Base-by-base conservation (phyloP, 2,888 invertebrate genomes). In the Lucinisca nassula region DNA sequence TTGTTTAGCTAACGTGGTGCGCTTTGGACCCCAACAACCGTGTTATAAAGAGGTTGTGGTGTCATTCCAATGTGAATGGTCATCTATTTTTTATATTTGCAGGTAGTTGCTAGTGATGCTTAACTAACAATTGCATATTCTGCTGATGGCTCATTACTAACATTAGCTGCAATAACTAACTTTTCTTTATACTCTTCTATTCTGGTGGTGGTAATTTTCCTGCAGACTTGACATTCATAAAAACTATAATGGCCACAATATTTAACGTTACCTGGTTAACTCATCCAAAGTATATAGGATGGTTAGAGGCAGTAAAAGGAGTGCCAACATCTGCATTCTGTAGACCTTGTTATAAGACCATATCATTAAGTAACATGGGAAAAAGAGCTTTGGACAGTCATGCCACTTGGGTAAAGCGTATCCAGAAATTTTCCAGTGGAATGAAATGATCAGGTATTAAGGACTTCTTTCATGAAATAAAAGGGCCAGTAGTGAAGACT, bases 241-340 rank as follows among this genome's bases (percentile, higher is more conserved):
- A 35, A 24, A 35, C 1, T 10, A 67, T 4, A 67, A 67, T 67
- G 67, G 32, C 67, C 32, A 67, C 32, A 67, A 35, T 35, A 67
- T 67, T 67, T 35, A 67, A 67, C 17, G 67, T 67, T 17, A 67
- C 67, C 4, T 67, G 32, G 67, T 67, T 67, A 17, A 67, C 67
- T 67, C 35, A 67, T 67, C 67, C 67, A 35, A 67, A 67, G 12
- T 67, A 35, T 35, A 35, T 67, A 35, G 32, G 67, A 35, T 67
- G 67, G 67, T 67, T 67, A 67, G 67, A 67, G 67, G 21, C 67
- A 67, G 35, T 67, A 67, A 67, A 67, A 35, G 67, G 67, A 67
- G 35, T 67, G 17, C 67, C 67, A 67, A 67, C 67, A 35, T 10
- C 32, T 67, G 67, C 35, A 2, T 67, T 67, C 35, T 67, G 67